Base-by-base conservation (phyloP, 2,797 vertebrate genomes). In the Cyprinella venusta region DNA sequence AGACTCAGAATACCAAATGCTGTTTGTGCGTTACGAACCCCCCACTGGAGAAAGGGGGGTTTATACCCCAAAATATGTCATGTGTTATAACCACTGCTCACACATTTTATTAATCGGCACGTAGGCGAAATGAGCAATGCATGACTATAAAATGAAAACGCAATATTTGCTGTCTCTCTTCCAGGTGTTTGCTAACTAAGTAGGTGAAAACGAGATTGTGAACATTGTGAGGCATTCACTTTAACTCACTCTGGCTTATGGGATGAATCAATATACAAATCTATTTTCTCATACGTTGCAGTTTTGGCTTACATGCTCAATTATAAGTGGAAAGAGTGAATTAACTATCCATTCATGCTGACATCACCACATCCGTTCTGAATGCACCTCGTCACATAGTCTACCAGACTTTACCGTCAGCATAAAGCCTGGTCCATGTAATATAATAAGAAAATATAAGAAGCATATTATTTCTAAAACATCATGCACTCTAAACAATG, bases 261-360 rank as follows among this genome's bases (percentile, higher is more conserved):
- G 68, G 30, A 72, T 61, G 45, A 72, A 81, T n/a, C n/a, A n/a
- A n/a, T 19, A 64, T 50, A 30, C 30, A 72, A 74, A 81, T 64
- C 56, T 63, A 64, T 72, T 63, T 61, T 63, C 42, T 75, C 45
- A 8, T 65, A 36, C 4, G 10, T 24, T 52, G 33, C 45, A 52
- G n/a, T 16, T 36, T 36, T 30, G 26, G 69, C 42, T 72, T 72
- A 74, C 42, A 81, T 10, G 4, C 59, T 75, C 59, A 36, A 82
- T 33, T 33, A 3, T 33, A 33, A 33, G 2, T 33, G 30, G 30
- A 82, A 82, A 65, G 36, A 52, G 36, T 74, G 42, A 74, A 74
- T 74, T 36, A 72, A 74, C 30, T 65, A 8, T 72, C 72, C 54
- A 50, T 8, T 48, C 40, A 80, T 45, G 52, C 54, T 33, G 38